Percentiles rank a stretch among this genome's conserved stretches.
phyloP scores from a whole-genome alignment of 2,113 vertebrate species.

The Anarrhichthys ocellatus region DNA sequence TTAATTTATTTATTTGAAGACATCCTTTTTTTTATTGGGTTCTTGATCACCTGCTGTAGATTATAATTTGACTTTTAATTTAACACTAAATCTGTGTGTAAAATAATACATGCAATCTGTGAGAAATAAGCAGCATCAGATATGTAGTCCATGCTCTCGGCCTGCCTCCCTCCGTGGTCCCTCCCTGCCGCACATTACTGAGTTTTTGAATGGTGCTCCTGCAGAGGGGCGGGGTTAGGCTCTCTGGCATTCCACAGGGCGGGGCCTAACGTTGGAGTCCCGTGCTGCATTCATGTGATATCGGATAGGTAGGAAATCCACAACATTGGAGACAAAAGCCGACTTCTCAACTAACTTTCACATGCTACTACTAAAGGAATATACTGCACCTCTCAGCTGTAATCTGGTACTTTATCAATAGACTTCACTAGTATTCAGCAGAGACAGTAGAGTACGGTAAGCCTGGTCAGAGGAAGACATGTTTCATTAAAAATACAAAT shows the following conservation, averaged over 20 bases:
- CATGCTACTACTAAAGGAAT: not conserved
- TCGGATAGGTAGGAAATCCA: conserved; percentile 26
- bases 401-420: not conserved
- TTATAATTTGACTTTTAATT: not conserved
- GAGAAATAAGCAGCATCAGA: not conserved
- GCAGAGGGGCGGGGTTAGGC: conserved; percentile 24
- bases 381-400: not conserved
- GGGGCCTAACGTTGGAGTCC: conserved; percentile 11
- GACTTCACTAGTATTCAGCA: not conserved
- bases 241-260: conserved; percentile 55
- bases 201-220: conserved; percentile 36
- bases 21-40: not conserved
- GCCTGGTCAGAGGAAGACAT: no score
- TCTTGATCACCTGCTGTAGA: not conserved
- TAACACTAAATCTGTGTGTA: not conserved
- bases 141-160: not conserved
- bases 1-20: not conserved
- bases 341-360: not conserved
- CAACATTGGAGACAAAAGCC: no score
- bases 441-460: not conserved
- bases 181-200: not conserved
- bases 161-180: not conserved
- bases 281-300: conserved; percentile 51
- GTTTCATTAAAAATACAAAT: not conserved
- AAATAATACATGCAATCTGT: not conserved